These are phyloP conservation scores for Strongylocentrotus purpuratus DNA, from an alignment of 35 echinoderm and acorn worm genomes.

Conservation along the genomic window DNA sequence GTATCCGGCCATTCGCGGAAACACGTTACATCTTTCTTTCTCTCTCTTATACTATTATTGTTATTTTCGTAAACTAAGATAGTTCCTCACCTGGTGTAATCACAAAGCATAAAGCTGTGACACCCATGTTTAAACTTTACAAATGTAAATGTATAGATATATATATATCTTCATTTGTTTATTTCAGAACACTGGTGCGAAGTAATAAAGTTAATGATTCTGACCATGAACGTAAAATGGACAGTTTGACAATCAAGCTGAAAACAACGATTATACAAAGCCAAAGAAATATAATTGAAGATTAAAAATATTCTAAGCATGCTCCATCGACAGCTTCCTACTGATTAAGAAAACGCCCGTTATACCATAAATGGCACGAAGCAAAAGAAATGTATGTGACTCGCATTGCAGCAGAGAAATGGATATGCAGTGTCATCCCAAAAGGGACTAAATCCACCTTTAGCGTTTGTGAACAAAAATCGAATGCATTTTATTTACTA, in stretches of 20 bases:
- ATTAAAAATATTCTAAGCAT: not conserved
- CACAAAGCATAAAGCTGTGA: too few relatives aligned
- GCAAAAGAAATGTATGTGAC: slow-evolving; percentile 5
- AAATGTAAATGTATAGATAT: too few relatives aligned
- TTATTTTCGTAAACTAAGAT: too few relatives aligned
- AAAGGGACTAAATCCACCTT: too few relatives aligned
- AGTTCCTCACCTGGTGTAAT: too few relatives aligned
- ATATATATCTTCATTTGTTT: too few relatives aligned
- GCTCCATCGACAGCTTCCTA: not conserved
- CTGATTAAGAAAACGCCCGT: not conserved
- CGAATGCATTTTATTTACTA: too few relatives aligned
- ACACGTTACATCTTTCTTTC: too few relatives aligned
- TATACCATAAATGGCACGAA: not conserved
- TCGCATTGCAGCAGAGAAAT: not conserved
- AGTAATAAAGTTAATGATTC: not conserved
- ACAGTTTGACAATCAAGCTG: not conserved
- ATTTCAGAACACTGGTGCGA: not conserved
- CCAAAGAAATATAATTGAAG: not conserved
- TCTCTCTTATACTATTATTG: too few relatives aligned
- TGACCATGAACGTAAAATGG: not conserved
- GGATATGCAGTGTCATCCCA: not conserved
- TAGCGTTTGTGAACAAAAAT: too few relatives aligned
- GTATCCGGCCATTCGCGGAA: too few relatives aligned
- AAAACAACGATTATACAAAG: not conserved
- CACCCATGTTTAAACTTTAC: too few relatives aligned